These are phyloP conservation scores for Pungitius pungitius DNA, from an alignment of 2,113 vertebrate species.

Conservation along the genomic window DNA sequence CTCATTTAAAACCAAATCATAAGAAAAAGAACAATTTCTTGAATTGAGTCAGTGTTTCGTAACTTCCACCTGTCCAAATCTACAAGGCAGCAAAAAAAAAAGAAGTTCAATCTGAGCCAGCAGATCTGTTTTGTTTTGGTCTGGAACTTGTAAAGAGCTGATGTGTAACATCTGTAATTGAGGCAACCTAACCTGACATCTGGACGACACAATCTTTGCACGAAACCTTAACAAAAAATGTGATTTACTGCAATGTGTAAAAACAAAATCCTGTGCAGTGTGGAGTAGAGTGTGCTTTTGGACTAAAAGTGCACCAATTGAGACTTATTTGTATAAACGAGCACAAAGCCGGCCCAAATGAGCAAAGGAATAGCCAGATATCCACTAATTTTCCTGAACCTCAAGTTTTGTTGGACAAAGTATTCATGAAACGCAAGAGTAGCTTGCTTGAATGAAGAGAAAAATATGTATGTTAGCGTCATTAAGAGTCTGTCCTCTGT, in stretches of 20 bases:
- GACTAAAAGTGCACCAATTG: slow-evolving; percentile 10
- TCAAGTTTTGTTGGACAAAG: neutral
- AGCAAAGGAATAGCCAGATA: neutral
- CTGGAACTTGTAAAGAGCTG: slow-evolving; percentile 1
- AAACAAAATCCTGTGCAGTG: slow-evolving; percentile 28
- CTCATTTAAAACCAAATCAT: neutral
- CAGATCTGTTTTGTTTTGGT: slow-evolving; percentile 52
- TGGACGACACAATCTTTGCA: slow-evolving; percentile 1
- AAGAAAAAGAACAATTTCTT: slow-evolving; percentile 4
- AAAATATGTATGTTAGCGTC: neutral
- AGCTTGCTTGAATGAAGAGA: neutral
- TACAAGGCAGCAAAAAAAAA: neutral
- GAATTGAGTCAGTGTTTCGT: neutral
- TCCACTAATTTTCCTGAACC: neutral
- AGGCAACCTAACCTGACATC: neutral
- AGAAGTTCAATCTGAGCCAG: slow-evolving; percentile 71
- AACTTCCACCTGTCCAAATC: neutral
- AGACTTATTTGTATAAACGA: slow-evolving; percentile 21
- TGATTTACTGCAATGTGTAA: slow-evolving; percentile 25
- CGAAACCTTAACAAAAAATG: slow-evolving; percentile 15
- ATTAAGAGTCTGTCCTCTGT: slow-evolving; percentile 3
- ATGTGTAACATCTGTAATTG: neutral
- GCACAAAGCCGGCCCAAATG: neutral
- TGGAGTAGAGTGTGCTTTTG: slow-evolving; percentile 1
- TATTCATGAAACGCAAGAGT: neutral